These are phyloP conservation scores for Petromus typicus DNA, from an alignment of 2,113 vertebrate species.

Conservation along the genomic window DNA sequence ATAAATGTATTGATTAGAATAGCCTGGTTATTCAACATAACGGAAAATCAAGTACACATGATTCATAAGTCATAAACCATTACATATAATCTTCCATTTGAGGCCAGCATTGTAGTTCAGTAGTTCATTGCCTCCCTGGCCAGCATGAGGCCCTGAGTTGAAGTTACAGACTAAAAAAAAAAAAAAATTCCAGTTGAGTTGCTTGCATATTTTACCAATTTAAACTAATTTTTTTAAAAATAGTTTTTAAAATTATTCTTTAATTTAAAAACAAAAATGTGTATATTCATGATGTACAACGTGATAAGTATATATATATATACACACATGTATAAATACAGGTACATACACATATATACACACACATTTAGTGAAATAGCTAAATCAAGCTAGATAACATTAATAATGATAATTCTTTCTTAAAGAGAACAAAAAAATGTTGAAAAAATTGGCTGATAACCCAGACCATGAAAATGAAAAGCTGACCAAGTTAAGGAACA, in stretches of 20 bases:
- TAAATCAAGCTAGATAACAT: not conserved
- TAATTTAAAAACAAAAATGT: not conserved
- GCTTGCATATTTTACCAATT: conserved; percentile 59
- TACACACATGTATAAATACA: too few species aligned
- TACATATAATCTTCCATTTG: not conserved
- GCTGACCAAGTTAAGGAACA: conserved; percentile 87
- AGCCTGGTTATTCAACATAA: not conserved
- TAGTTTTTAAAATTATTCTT: conserved; percentile 16
- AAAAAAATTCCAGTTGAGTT: not conserved
- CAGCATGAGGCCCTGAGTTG: too few species aligned
- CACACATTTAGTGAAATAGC: not conserved
- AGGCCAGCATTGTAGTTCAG: not conserved
- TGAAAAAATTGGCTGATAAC: conserved; percentile 88
- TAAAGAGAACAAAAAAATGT: conserved; percentile 89
- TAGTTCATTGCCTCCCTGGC: too few species aligned
- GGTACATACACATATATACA: not conserved
- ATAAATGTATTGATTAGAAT: conserved; percentile 29
- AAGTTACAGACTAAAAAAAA: too few species aligned
- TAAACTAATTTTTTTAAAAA: conserved; percentile 53
- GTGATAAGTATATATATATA: not conserved
- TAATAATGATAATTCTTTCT: conserved; percentile 59
- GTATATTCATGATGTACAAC: not conserved
- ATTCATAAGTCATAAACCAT: not conserved
- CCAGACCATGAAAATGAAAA: conserved; percentile 93
- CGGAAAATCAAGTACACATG: not conserved